Percentiles rank a stretch among this genome's conserved stretches.
These are phyloP conservation scores for Meriones unguiculatus DNA, from an alignment of 2,113 vertebrate genomes.

Conservation along the genomic window DNA sequence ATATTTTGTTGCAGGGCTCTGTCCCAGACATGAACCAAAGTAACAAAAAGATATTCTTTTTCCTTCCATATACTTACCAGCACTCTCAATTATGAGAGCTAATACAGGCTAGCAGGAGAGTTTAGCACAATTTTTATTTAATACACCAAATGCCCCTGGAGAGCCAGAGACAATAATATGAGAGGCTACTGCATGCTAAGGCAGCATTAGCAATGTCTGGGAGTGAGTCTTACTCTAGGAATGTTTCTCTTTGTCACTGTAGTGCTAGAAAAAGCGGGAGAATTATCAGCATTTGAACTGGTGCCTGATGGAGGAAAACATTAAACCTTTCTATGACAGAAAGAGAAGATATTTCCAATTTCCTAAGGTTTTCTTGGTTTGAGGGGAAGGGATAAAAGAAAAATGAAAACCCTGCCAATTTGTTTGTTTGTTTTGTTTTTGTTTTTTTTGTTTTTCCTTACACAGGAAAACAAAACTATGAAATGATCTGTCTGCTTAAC, in stretches of 20 bases:
- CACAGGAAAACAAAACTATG: not conserved
- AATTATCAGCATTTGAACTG: slow-evolving; percentile 23
- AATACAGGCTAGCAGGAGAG: not conserved
- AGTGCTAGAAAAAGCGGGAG: slow-evolving; percentile 26
- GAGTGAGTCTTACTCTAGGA: not conserved
- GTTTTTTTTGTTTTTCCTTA: slow-evolving; percentile 12
- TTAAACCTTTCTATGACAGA: slow-evolving; percentile 43
- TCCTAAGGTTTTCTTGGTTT: slow-evolving; percentile 27
- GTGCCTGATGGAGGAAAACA: not conserved
- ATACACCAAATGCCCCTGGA: not conserved
- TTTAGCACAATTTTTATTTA: not conserved
- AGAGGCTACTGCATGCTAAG: not conserved
- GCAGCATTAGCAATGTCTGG: not conserved
- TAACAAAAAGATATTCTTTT: not conserved
- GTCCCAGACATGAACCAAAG: not conserved
- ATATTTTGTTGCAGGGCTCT: not conserved
- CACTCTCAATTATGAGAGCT: not conserved
- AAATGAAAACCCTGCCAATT: not conserved
- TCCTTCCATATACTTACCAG: not conserved
- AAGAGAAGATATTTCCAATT: slow-evolving; percentile 58
- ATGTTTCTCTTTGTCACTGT: not conserved
- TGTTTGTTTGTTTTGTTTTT: slow-evolving; percentile 24
- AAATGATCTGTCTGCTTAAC: slow-evolving; percentile 23
- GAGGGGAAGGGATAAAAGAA: too few species aligned
- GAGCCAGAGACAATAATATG: not conserved